These are phyloP conservation scores for Melipona quadrifasciata DNA, from an alignment of 1,140 invertebrate species.

Conservation along the genomic window DNA sequence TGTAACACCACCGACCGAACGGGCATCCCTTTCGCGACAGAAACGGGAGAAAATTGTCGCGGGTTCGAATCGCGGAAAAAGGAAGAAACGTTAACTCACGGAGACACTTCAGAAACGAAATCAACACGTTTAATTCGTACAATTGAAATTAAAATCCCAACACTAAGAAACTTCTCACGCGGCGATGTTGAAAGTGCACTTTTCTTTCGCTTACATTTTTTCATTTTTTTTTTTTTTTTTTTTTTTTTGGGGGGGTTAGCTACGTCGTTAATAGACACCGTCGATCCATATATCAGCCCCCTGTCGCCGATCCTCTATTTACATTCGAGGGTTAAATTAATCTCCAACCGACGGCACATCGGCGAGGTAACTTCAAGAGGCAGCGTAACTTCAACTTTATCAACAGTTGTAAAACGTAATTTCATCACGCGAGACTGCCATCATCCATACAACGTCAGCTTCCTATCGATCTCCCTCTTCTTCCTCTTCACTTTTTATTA, in stretches of 20 bases:
- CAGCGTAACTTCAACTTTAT: slow-evolving; percentile 17
- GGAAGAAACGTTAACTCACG: not conserved
- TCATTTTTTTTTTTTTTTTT: not conserved
- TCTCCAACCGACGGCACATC: slow-evolving; percentile 19
- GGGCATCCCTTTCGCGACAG: too few relatives aligned
- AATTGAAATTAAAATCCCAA: not conserved
- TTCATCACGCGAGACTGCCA: not conserved
- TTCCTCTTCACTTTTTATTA: not conserved
- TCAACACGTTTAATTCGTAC: not conserved
- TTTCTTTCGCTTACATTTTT: too few relatives aligned
- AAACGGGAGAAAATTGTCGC: not conserved
- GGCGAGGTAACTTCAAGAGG: slow-evolving; percentile 14
- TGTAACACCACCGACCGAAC: not conserved
- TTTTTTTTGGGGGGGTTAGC: not conserved
- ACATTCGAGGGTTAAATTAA: slow-evolving; percentile 32
- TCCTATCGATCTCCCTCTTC: not conserved
- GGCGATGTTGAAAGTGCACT: not conserved
- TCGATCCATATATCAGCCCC: not conserved
- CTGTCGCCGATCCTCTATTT: slow-evolving; percentile 2
- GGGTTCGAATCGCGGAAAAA: not conserved
- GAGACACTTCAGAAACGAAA: not conserved
- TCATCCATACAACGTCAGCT: not conserved
- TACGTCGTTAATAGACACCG: not conserved
- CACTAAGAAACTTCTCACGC: not conserved
- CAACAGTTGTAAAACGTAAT: slow-evolving; percentile 12